These are phyloP conservation scores for Sminthurides aquaticus DNA, from an alignment of 2,888 invertebrate genomes.

Conservation along the genomic window DNA sequence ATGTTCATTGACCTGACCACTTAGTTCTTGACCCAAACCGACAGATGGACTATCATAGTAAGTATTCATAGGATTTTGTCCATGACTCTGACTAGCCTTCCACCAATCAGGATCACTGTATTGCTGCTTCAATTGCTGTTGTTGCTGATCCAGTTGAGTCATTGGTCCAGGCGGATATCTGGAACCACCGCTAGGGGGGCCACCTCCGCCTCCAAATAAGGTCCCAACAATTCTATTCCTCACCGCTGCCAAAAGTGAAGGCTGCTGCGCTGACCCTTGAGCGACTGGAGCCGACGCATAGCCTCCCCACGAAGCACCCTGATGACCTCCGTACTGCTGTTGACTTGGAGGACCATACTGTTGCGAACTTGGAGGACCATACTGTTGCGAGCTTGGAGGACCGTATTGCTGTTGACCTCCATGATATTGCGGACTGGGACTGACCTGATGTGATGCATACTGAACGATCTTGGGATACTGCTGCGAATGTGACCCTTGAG, in stretches of 20 bases:
- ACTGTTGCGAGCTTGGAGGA: not conserved
- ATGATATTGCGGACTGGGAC: no score
- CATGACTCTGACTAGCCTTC: conserved; percentile 3
- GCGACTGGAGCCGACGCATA: not conserved
- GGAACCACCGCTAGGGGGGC: no score
- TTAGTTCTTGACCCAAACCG: no score
- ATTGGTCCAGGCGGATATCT: no score
- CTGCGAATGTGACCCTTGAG: not conserved
- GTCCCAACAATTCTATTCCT: not conserved
- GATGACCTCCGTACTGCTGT: not conserved
- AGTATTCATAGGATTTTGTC: conserved; percentile 16
- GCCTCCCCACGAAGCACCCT: not conserved
- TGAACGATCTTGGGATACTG: not conserved
- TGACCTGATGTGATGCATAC: not conserved
- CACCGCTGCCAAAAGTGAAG: not conserved
- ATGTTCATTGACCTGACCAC: no score
- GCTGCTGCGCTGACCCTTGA: not conserved
- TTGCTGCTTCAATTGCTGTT: not conserved
- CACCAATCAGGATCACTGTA: not conserved
- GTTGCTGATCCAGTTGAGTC: not conserved
- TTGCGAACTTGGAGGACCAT: not conserved
- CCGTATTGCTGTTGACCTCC: not conserved
- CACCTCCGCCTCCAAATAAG: not conserved
- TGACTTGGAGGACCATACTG: not conserved
- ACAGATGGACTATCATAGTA: conserved; percentile 17